A percentile compares a stretch with the other conserved stretches of the same genome.
Evolutionary conservation across 1,140 invertebrate species (phyloP).

Genomic region (Caerostris darwini): DNA sequence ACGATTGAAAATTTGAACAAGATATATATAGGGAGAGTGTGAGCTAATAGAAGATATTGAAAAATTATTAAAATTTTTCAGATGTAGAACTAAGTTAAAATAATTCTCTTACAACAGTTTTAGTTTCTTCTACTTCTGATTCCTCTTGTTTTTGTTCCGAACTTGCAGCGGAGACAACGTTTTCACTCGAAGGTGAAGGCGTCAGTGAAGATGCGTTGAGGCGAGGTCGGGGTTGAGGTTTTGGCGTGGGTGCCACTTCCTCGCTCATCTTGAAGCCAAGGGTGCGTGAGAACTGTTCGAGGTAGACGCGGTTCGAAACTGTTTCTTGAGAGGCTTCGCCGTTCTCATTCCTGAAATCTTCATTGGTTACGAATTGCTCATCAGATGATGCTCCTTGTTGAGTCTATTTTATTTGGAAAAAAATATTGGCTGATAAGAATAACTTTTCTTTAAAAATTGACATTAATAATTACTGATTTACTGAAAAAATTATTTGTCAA

Average conservation of each 20-base stretch:
- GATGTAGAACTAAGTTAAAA: not conserved
- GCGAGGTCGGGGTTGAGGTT: slow-evolving; percentile 29
- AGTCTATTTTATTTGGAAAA: not conserved
- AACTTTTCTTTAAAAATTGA: too few relatives aligned
- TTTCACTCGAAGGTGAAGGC: slow-evolving; percentile 58
- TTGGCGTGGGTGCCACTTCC: slow-evolving; percentile 30
- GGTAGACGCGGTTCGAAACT: slow-evolving; percentile 61
- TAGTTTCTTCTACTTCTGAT: not conserved
- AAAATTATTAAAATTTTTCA: not conserved
- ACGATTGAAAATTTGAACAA: too few relatives aligned
- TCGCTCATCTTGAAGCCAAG: slow-evolving; percentile 71
- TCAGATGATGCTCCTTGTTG: not conserved
- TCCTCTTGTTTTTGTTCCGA: not conserved
- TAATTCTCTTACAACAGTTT: slow-evolving; percentile 7
- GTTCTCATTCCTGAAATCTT: slow-evolving; percentile 5
- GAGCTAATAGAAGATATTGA: too few relatives aligned
- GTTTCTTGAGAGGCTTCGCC: not conserved
- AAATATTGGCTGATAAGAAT: too few relatives aligned
- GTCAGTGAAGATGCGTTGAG: slow-evolving; percentile 68
- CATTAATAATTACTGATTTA: too few relatives aligned
- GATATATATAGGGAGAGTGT: too few relatives aligned
- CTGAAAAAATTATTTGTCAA: too few relatives aligned
- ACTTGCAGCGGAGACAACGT: not conserved
- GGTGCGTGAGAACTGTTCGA: slow-evolving; percentile 71
- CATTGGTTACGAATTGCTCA: not conserved